Percentiles rank a stretch among this genome's conserved stretches.
These are phyloP conservation scores for Solenopsis invicta DNA, from an alignment of 1,140 invertebrate genomes.

Conservation along the genomic window DNA sequence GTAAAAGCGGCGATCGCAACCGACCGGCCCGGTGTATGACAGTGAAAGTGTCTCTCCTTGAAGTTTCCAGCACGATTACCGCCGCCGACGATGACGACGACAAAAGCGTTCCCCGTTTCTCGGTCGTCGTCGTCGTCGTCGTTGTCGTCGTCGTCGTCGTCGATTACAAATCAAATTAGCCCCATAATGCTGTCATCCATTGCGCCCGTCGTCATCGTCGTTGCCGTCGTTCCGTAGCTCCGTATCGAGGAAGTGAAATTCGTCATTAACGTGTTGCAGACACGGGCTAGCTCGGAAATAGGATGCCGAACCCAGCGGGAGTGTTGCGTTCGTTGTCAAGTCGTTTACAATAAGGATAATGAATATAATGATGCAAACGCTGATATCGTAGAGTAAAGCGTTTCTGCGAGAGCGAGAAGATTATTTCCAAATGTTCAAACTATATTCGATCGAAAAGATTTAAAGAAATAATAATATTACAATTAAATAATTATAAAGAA, in stretches of 20 bases:
- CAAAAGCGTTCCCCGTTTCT: neutral
- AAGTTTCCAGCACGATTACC: conserved; percentile 79
- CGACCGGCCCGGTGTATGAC: conserved; percentile 77
- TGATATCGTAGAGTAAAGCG: neutral
- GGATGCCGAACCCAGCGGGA: neutral
- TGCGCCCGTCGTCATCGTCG: neutral
- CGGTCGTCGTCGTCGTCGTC: neutral
- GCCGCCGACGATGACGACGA: neutral
- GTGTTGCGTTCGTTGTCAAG: neutral
- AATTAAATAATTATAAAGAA: too few species aligned
- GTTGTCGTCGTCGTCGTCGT: neutral
- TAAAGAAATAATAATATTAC: neutral
- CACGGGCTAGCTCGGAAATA: neutral
- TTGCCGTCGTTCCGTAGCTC: neutral
- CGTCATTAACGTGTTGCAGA: conserved; percentile 14
- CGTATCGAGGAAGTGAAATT: conserved; percentile 43
- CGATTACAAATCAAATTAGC: conserved; percentile 43
- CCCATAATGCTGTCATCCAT: conserved; percentile 25
- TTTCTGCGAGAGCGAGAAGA: neutral
- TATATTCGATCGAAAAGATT: neutral
- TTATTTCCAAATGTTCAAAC: neutral
- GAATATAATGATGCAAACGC: neutral
- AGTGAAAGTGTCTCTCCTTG: conserved; percentile 86
- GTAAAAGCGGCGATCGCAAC: conserved; percentile 66
- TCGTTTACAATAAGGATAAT: conserved; percentile 13